Base-by-base conservation (phyloP, 2,797 vertebrate species). In the Bucorvus abyssinicus region DNA sequence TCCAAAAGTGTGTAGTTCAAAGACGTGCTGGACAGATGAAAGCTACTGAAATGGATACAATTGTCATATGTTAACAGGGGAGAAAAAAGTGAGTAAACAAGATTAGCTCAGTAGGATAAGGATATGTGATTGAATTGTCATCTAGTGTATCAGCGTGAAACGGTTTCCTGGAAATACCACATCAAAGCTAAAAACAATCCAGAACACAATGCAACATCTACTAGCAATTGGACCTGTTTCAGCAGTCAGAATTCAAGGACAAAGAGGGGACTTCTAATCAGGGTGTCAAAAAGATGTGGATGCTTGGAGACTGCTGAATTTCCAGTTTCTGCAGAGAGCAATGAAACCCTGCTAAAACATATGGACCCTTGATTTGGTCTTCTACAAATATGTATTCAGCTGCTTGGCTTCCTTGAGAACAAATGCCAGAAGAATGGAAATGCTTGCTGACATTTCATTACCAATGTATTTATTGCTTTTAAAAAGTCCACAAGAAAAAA, bases 111-210 rank as follows among this genome's bases (percentile, higher is more conserved):
- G 91, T 94, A 89, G 94, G 96, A 95, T 96, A 96, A 96, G 93
- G 94, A 82, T 96, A 92, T 92, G 93, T 45, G 84, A 95, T 95
- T 96, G 88, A 94, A 96, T 96, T 95, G 95, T 94, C 93, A 97
- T 93, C 83, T 94, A 95, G 84, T 89, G 81, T 96, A 96, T 89
- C 96, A 97, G 84, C 21, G 0, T 96, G 96, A 97, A 95, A 92
- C 12, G 16, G 63, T 95, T 97, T 96, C 95, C 95, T 95, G 95
- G 94, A 96, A 97, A 95, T 94, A 94, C 96, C 96, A 96, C 96
- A 96, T 97, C 94, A 97, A 96, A 96, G 93, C 90, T 92, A 77
- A 94, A 95, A 93, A 34, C 90, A 94, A 89, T 93, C 78, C 86
- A 84, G 86, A 95, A 65, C 90, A 95, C 86, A 96, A 94, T 94